Percentiles rank a stretch among this genome's conserved stretches.
Evolutionary conservation across 1,140 invertebrate species (phyloP).

Genomic region (Procambarus virginalis): DNA sequence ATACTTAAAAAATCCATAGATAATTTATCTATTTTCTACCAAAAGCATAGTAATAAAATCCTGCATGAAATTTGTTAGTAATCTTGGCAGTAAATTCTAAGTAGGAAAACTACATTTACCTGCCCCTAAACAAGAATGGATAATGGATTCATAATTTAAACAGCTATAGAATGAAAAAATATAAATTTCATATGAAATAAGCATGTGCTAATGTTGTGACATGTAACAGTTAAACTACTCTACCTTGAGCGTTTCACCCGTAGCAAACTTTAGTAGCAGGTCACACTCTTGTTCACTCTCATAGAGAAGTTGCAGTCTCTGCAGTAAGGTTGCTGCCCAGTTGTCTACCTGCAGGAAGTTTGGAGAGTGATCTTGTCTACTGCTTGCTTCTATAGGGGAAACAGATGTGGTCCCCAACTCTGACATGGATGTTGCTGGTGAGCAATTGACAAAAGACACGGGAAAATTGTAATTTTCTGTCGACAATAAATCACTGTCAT

Average conservation of each 20-base stretch:
- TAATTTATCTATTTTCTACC: no score
- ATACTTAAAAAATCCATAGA: no score
- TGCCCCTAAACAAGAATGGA: no score
- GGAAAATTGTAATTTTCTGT: neutral
- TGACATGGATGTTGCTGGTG: neutral
- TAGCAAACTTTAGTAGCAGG: constrained; percentile 32
- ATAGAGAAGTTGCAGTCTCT: constrained; percentile 37
- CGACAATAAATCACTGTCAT: neutral
- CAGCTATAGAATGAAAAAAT: no score
- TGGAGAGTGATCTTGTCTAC: neutral
- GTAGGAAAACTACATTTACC: no score
- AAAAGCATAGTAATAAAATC: no score
- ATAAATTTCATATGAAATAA: no score
- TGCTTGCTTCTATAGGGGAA: neutral
- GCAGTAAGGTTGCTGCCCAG: constrained; percentile 30
- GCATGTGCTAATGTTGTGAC: no score
- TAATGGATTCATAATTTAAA: no score
- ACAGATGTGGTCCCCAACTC: neutral
- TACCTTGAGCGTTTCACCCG: constrained; percentile 42
- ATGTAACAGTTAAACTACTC: neutral
- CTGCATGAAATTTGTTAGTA: no score
- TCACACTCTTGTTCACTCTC: constrained; percentile 34
- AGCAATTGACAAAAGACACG: neutral
- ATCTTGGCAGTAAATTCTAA: no score
- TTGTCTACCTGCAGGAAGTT: constrained; percentile 27